These are phyloP conservation scores for Eumacrocentrus americanus DNA, from an alignment of 2,888 invertebrate species.

Conservation along the genomic window DNA sequence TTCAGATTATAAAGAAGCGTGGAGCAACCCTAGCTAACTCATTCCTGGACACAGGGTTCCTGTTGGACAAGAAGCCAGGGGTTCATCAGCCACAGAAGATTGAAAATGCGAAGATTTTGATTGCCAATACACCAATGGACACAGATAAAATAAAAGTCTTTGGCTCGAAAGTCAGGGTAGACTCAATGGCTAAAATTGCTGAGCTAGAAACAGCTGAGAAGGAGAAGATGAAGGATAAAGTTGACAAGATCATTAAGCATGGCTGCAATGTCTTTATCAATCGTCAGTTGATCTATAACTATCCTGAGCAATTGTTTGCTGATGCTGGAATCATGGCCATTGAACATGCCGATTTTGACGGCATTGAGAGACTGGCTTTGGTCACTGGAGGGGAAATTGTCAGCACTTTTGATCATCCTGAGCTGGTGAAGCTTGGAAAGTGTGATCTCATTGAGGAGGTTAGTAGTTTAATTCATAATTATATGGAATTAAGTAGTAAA, in stretches of 20 bases:
- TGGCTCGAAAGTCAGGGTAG: constrained; percentile 92
- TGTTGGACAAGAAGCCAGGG: constrained; percentile 96
- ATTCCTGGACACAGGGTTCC: constrained; percentile 93
- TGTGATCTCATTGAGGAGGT: constrained; percentile 96
- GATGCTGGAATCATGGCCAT: constrained; percentile 99
- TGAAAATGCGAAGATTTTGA: constrained; percentile 94
- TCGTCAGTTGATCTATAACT: constrained; percentile 98
- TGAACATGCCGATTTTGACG: constrained; percentile 99
- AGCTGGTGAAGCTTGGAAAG: constrained; percentile 87
- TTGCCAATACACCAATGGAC: constrained; percentile 99
- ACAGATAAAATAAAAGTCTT: constrained; percentile 99
- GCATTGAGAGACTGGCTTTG: constrained; percentile 94
- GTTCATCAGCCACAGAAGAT: constrained; percentile 96
- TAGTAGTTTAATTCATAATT: too few relatives aligned
- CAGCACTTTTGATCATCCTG: constrained; percentile 96
- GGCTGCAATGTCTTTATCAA: constrained; percentile 98
- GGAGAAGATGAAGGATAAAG: constrained; percentile 99
- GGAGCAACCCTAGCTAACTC: constrained; percentile 94
- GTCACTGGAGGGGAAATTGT: constrained; percentile 99
- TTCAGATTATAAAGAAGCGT: constrained; percentile 96
- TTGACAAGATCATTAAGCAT: constrained; percentile 92
- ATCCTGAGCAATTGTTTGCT: constrained; percentile 98
- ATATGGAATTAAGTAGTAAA: background rate
- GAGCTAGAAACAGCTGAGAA: constrained; percentile 98
- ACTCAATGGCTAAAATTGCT: constrained; percentile 94